Percentiles rank a stretch among this genome's conserved stretches.
Evolutionary conservation across 2,888 invertebrate species (phyloP).

Genomic region (Alviniconcha strummeri): DNA sequence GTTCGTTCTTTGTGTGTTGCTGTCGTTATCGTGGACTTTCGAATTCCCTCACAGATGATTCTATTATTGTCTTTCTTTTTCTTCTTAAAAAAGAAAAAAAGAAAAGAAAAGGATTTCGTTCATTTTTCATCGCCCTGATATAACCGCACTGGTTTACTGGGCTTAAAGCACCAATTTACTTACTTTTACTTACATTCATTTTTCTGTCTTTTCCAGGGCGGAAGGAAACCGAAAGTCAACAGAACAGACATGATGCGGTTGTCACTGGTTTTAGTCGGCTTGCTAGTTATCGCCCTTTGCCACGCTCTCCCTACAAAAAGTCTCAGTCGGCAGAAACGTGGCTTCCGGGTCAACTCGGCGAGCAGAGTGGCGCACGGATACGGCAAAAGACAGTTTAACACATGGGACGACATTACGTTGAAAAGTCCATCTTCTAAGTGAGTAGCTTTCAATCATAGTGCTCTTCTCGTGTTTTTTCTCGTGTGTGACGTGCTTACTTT

Average conservation of each 20-base stretch:
- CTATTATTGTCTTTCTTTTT: neutral
- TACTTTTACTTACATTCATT: neutral
- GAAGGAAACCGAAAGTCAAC: neutral
- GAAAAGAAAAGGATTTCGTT: no score
- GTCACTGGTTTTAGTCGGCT: conserved; percentile 32
- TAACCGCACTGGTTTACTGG: neutral
- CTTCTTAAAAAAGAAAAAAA: neutral
- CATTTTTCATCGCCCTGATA: neutral
- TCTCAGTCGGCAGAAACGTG: conserved; percentile 46
- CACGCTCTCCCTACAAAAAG: conserved; percentile 41
- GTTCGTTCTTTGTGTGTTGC: no score
- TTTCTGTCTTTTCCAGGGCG: neutral
- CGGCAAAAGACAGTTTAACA: conserved; percentile 54
- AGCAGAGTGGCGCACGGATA: conserved; percentile 63
- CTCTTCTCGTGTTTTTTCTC: neutral
- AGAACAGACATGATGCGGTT: conserved; percentile 25
- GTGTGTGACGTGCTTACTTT: neutral
- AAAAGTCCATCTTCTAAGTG: conserved; percentile 25
- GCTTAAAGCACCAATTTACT: neutral
- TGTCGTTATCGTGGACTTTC: no score
- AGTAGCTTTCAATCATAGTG: neutral
- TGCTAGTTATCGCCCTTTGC: conserved; percentile 37
- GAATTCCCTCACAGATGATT: no score
- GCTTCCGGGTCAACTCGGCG: conserved; percentile 55
- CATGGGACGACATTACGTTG: conserved; percentile 36